Evolutionary conservation across 2,797 vertebrate genomes (phyloP).

Genomic region (Myotis vivesi): DNA sequence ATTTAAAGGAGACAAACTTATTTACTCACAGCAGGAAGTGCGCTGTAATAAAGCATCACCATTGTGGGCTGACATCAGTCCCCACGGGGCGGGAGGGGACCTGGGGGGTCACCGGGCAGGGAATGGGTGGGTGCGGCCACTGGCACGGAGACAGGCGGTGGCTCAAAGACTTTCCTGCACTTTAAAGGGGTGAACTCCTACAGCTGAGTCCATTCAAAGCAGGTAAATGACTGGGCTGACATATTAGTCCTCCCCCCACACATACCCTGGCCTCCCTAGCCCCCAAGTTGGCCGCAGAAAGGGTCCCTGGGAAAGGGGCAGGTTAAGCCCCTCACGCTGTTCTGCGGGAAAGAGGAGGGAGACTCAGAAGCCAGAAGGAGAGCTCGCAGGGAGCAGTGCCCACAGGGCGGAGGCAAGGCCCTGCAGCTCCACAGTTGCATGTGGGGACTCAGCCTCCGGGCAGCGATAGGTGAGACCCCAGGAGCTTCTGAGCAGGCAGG

Average conservation of each 20-base stretch:
- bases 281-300: neutral
- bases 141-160: neutral
- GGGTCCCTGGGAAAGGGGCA: neutral
- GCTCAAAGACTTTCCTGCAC: neutral
- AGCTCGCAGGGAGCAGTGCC: neutral
- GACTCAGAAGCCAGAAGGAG: neutral
- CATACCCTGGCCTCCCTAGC: neutral
- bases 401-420: too few species aligned
- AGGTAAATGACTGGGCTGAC: neutral
- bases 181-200: slow-evolving; percentile 39
- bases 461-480: neutral
- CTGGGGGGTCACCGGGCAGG: neutral
- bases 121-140: neutral
- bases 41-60: slow-evolving; percentile 88
- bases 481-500: rapidly evolving
- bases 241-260: neutral
- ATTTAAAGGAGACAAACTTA: slow-evolving; percentile 88
- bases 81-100: slow-evolving; percentile 51
- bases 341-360: neutral
- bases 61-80: slow-evolving; percentile 78
- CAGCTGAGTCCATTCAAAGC: neutral
- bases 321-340: neutral
- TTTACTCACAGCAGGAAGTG: slow-evolving; percentile 87
- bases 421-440: neutral
- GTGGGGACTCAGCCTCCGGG: neutral